Evolutionary conservation across 2,113 vertebrate genomes (phyloP), one percentile per base, ranked within the genome.

Genomic region (Eleginops maclovinus): DNA sequence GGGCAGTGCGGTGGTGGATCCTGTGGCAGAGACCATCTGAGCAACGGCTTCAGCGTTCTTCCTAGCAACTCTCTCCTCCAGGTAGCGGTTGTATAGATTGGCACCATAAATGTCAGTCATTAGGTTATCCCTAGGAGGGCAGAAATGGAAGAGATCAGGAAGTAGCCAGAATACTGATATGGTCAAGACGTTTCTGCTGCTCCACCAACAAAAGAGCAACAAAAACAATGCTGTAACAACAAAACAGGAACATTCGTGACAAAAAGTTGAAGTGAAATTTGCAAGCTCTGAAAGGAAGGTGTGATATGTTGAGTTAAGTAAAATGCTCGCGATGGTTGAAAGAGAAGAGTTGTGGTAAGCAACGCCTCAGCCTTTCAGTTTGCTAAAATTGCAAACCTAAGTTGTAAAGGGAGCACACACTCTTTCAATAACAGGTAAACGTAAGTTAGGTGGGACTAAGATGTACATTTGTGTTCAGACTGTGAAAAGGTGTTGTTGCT

Each of bases 91-190:
- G 94, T 97, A 98, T 19, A 98, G 94, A 77, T 98, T 98, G 47
- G 96, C 96, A n/a, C 97, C 97, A 1, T 97, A 98, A 67, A 98
- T 95, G 31, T 98, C 97, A 0, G 96, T 97, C 97, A 98, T 97
- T 8, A 96, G 80, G 21, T 98, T 98, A 81, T 98, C 97, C 64
- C 97, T 98, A 87, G 61, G 50, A 1, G 70, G 7, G 56, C 43
- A 77, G 49, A 78, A 28, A 36, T 3, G 16, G 44, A 31, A 36
- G 21, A 1, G 15, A 19, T 66, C 1, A 4, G 50, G 6, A 4
- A 53, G 51, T 55, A 31, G 31, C 46, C 8, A 11, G 4, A 22
- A 47, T n/a, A 21, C 21, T 66, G 14, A 51, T 15, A 5, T 26
- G 44, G 21, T 5, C 22, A 21, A 43, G 13, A 70, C 12, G 65